Evolutionary conservation across 2,797 vertebrate species (phyloP), one percentile per base, ranked within the genome.

Genomic region (Platalea minor): DNA sequence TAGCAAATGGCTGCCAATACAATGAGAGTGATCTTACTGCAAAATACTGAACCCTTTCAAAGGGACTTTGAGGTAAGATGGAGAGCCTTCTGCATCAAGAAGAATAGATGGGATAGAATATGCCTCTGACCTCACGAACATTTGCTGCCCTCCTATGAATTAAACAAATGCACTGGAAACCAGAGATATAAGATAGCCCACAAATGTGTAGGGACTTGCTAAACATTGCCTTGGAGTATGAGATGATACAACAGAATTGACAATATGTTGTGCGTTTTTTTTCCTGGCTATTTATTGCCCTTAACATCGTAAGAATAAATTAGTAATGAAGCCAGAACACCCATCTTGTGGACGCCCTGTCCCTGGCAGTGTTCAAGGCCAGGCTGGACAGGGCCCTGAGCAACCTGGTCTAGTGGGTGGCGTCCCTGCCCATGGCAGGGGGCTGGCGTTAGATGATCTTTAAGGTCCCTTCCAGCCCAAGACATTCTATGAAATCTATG

Each of bases 241-340:
- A 92, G 26, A 48, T 48, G 18, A 39, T 37, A 54, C 10, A 45
- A 39, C 2, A 69, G 31, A 78, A 48, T 11, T 26, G 43, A 63
- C 37, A 19, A 41, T 2, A 41, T 2, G 7, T 19, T 43, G 17
- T 19, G 41, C 18, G 6, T 0, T 0, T 13, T 13, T 23, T 60
- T 53, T 59, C 51, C 31, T 54, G 39, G 13, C 31, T 74, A 17
- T 86, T 82, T 48, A 60, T 35, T 35, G 10, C 11, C 31, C 16
- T 31, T 64, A 59, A 43, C 18, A 59, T 59, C 45, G 4, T 41
- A 68, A 74, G 17, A 85, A 57, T 56, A 76, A 72, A 72, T 53
- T 24, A 43, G 5, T n/a, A 68, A 63, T 39, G 39, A 86, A 89
- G 13, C 13, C 56, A 78, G 61, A 63, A 63, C 21, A 59, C 5